These are phyloP conservation scores for Grus americana DNA, from an alignment of 2,113 vertebrate genomes.

Conservation along the genomic window DNA sequence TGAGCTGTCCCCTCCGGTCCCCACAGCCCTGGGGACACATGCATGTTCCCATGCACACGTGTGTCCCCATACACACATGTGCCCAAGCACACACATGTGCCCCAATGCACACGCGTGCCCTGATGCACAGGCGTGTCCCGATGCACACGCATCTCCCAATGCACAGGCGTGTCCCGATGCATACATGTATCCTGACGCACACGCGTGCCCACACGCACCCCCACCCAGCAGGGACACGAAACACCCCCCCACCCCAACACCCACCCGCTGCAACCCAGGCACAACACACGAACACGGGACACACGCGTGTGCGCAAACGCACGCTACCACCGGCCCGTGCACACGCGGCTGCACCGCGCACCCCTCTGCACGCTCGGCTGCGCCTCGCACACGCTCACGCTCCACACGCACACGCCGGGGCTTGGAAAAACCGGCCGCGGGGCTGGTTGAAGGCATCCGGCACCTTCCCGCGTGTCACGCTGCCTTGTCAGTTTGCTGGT, in stretches of 20 bases:
- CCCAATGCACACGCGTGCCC: too few species aligned
- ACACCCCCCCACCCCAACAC: neutral
- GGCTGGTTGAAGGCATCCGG: neutral
- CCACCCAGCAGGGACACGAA: neutral
- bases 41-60: accelerated
- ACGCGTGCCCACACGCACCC: neutral
- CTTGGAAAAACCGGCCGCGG: neutral
- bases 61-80: too few species aligned
- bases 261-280: neutral
- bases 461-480: conserved; percentile 13
- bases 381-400: neutral
- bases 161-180: too few species aligned
- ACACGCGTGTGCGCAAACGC: neutral
- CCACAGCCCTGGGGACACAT: neutral
- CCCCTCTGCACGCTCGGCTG: neutral
- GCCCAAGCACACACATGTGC: neutral
- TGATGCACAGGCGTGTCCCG: too few species aligned
- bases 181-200: neutral
- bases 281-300: neutral
- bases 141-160: too few species aligned
- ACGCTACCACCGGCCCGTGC: accelerated
- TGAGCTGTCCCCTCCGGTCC: neutral
- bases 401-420: neutral
- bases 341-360: neutral
- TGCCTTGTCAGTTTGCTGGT: conserved; percentile 60